Evolutionary conservation across 2,113 vertebrate species (phyloP).

Genomic region (Glareola pratincola): DNA sequence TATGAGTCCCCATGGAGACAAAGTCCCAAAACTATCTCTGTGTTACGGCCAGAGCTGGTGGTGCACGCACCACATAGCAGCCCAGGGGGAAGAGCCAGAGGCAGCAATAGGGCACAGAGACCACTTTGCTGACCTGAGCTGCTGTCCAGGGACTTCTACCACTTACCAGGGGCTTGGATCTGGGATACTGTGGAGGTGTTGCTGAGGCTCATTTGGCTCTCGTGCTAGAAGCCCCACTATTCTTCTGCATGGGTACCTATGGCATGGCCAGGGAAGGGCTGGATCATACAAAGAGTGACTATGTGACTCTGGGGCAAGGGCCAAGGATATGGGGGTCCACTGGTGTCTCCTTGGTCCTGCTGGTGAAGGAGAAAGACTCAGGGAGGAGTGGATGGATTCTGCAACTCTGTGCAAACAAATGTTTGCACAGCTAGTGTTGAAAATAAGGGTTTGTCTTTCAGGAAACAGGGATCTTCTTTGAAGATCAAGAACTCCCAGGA

Average conservation of each 20-base stretch:
- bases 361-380: neutral
- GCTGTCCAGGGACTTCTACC: neutral
- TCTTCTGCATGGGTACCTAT: neutral
- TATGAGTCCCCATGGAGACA: neutral
- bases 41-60: neutral
- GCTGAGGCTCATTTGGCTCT: neutral
- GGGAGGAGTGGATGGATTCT: neutral
- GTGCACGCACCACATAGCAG: fast-evolving
- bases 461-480: neutral
- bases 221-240: neutral
- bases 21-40: fast-evolving
- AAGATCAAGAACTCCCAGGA: neutral
- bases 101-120: neutral
- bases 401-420: neutral
- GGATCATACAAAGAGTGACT: neutral
- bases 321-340: neutral
- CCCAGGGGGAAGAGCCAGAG: fast-evolving
- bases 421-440: neutral
- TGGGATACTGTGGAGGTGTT: neutral
- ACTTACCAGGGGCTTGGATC: neutral
- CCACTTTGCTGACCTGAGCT: neutral
- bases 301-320: neutral
- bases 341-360: neutral
- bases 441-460: neutral
- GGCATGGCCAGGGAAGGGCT: neutral